Base-by-base conservation (phyloP, 2,113 vertebrate genomes). In the Nothoprocta perdicaria region DNA sequence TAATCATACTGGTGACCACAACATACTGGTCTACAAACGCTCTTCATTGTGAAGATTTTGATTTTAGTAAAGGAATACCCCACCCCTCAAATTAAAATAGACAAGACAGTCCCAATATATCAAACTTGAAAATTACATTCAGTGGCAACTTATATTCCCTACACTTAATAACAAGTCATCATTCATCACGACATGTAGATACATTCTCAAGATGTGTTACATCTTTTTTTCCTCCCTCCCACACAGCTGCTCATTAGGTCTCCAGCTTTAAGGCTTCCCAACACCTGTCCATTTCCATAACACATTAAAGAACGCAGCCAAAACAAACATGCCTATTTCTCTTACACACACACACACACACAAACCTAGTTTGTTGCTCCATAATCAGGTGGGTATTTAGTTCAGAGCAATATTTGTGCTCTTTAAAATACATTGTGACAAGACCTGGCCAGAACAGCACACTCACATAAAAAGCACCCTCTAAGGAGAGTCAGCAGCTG, bases 231-330 rank as follows among this genome's bases (percentile, higher is more conserved):
- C 53, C 38, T 86, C 58, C 15, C 52, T 86, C 78, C 35, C 24
- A 62, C 72, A 85, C 79, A 92, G 63, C 35, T 94, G 84, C 35
- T 84, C 58, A 14, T 76, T 72, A 62, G 40, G 8, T 66, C 74
- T 79, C 74, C 71, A 84, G 58, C 67, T 94, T 50, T 87, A 63
- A 92, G 45, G 67, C 40, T 87, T 84, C 62, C 86, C 55, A 82
- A 66, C 75, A 93, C 55, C 78, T 79, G 67, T 76, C 89, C 55
- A 35, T 38, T 22, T 73, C 74, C 4, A 0, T 4, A 61, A 58
- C 6, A 80, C 60, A 62, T 53, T 77, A 77, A 76, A 92, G 66
- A 78, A 43, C 2, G 6, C 45, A 90, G 35, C 18, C 74, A 68
- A 93, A 88, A 38, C 40, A 92, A 86, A 80, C 15, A 10, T 3